A percentile compares a stretch with the other conserved stretches of the same genome.
phyloP scores from a whole-genome alignment of 2,797 vertebrate species.

The Orientallactaga sibirica region DNA sequence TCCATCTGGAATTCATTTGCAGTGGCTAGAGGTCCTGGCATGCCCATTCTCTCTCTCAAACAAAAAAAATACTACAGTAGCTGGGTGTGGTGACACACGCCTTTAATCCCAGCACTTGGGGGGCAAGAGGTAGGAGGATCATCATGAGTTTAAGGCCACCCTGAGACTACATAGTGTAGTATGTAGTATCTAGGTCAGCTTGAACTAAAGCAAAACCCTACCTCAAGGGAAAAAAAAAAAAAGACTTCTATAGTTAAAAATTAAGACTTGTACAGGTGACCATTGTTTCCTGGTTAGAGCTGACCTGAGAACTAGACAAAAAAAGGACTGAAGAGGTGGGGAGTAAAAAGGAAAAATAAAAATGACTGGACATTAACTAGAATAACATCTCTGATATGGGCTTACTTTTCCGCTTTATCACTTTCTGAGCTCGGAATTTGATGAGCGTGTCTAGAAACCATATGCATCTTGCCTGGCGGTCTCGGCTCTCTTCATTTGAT shows the following conservation, averaged over 20 bases:
- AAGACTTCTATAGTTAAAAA: background rate
- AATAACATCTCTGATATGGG: constrained; percentile 39
- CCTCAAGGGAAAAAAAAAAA: no score
- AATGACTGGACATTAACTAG: background rate
- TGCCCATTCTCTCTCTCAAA: no score
- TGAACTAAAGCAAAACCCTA: no score
- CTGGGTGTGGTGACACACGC: no score
- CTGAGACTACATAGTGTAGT: no score
- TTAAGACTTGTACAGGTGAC: background rate
- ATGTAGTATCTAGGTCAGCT: no score
- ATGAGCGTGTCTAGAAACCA: constrained; percentile 94
- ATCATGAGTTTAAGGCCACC: no score
- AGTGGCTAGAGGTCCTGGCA: no score
- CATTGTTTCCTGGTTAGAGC: background rate
- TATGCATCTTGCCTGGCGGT: constrained; percentile 89
- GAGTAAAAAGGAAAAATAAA: background rate
- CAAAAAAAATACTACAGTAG: no score
- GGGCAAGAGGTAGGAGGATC: no score
- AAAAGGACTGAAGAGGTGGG: background rate
- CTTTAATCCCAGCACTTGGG: no score
- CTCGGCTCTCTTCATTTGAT: constrained; percentile 84
- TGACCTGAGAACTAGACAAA: constrained; percentile 18
- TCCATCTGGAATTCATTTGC: no score
- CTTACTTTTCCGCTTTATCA: constrained; percentile 93
- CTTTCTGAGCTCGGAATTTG: constrained; percentile 89